Base-by-base conservation (phyloP, 2,797 vertebrate species). In the Nyctibius grandis region DNA sequence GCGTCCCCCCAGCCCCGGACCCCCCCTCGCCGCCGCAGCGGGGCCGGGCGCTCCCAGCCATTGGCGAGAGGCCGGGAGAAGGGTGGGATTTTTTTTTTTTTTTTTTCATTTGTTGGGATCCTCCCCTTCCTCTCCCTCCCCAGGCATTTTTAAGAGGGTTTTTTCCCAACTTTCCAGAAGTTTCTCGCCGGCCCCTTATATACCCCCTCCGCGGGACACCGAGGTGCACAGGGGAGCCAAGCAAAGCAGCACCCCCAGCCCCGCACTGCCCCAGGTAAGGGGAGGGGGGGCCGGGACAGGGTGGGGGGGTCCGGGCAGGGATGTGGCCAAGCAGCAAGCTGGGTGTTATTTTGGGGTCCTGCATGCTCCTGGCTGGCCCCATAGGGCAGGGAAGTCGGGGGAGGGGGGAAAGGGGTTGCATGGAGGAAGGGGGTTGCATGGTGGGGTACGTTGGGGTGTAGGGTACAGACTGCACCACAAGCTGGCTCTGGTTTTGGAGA, bases 161-260 rank as follows among this genome's bases (percentile, higher is more conserved):
- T 96, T 76, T 77, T 91, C 88, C 94, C 92, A 95, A 95, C 85
- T 95, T 97, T 98, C 98, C 97, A 98, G 98, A 98, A 97, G 95
- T 98, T 98, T 98, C 97, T 96, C 89, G 22, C 85, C 80, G 65
- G 74, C 72, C 96, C 96, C 68, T 85, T 98, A 99, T 98, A 96
- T 68, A 99, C 93, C 95, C 83, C 69, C 76, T 75, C 89, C 36
- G 40, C 44, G 5, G 85, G 75, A 33, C 29, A 15, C 22, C 34
- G 95, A 72, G 85, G 92, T 87, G 85, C 67, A 72, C 53, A 79
- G 67, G 81, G 88, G 5, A 88, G 67, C 57, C 1, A 47, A 70
- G 88, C 53, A 9, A 73, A 79, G 76, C 51, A 23, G 20, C 8
- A 4, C 25, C 64, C 64, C 42, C 10, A 17, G 34, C 16, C 59